Evolutionary conservation across 1,140 invertebrate species (phyloP).

Genomic region (Littorina saxatilis): DNA sequence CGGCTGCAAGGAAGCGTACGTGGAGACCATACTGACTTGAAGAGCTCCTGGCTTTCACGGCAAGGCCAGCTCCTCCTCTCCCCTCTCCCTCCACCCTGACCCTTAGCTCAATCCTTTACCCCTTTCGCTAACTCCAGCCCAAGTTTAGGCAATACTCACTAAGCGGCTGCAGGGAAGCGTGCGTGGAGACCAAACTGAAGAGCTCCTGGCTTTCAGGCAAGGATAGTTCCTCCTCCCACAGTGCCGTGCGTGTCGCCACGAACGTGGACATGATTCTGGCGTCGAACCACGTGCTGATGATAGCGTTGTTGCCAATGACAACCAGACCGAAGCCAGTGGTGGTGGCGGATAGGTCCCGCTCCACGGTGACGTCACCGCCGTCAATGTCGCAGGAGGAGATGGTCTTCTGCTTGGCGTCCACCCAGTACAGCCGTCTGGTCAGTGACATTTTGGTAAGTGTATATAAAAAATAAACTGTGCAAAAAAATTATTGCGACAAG

Average conservation of each 20-base stretch:
- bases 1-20: conserved; percentile 53
- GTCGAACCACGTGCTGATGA: conserved; percentile 57
- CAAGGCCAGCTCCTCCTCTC: conserved; percentile 47
- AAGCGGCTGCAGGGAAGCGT: conserved; percentile 51
- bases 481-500: no score
- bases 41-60: conserved; percentile 52
- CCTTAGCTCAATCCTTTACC: no score
- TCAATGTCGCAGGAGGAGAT: conserved; percentile 60
- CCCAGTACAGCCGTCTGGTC: conserved; percentile 62
- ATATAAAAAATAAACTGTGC: no score
- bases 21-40: conserved; percentile 52
- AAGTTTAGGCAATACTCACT: no score
- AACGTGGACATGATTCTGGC: conserved; percentile 53
- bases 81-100: no score
- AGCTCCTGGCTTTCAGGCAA: conserved; percentile 52
- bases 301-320: conserved; percentile 61
- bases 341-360: conserved; percentile 48
- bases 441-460: no score
- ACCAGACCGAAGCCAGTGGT: conserved; percentile 57
- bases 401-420: conserved; percentile 52
- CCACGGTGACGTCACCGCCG: conserved; percentile 53
- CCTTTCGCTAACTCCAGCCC: no score
- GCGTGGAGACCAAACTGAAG: conserved; percentile 56
- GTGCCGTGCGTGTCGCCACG: conserved; percentile 46
- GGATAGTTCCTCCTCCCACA: conserved; percentile 49